These are phyloP conservation scores for Baryphthengus martii DNA, from an alignment of 2,113 vertebrate species.

Conservation along the genomic window DNA sequence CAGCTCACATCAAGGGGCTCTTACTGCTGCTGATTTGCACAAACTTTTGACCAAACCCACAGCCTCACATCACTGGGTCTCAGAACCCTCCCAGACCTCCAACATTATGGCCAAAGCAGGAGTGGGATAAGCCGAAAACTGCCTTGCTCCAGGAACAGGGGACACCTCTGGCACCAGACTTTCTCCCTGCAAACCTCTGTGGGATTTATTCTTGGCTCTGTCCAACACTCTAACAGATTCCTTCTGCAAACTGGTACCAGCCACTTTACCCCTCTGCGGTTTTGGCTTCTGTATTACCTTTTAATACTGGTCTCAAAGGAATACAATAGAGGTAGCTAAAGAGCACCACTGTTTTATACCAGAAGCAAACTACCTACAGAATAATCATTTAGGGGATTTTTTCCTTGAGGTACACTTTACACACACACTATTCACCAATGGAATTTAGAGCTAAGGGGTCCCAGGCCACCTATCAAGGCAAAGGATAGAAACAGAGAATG, in stretches of 20 bases:
- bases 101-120: accelerated
- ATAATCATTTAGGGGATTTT: background rate
- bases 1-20: background rate
- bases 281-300: background rate
- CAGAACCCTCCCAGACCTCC: background rate
- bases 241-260: background rate
- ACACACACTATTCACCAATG: background rate
- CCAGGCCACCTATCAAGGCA: background rate
- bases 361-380: background rate
- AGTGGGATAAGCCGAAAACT: background rate
- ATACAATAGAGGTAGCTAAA: accelerated
- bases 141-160: background rate
- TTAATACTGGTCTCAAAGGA: background rate
- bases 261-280: background rate
- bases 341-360: background rate
- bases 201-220: background rate
- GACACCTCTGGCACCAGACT: background rate
- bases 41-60: background rate
- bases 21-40: background rate
- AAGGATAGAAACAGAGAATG: background rate
- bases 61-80: background rate
- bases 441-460: background rate
- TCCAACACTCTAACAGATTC: accelerated
- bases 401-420: background rate
- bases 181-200: background rate